phyloP scores from a whole-genome alignment of 1,140 invertebrate genomes.

The Battus philenor region DNA sequence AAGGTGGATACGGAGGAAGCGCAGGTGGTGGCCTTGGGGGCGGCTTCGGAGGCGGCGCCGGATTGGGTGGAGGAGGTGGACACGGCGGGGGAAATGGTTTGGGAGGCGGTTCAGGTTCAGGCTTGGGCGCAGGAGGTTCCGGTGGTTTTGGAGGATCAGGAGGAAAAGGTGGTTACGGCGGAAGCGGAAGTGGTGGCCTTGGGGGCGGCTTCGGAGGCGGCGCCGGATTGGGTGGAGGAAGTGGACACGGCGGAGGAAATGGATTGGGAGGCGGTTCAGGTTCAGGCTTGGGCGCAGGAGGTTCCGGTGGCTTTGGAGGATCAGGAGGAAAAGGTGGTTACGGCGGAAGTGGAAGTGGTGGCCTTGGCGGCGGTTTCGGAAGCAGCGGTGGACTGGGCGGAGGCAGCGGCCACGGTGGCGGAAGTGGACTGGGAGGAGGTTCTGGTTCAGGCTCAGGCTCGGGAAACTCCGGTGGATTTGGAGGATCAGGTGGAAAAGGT shows the following conservation, averaged over 20 bases:
- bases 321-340: constrained; percentile 13
- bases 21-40: too few relatives aligned
- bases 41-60: constrained; percentile 11
- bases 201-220: constrained; percentile 6
- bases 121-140: constrained; percentile 6
- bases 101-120: constrained; percentile 1
- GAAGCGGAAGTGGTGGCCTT: constrained; percentile 18
- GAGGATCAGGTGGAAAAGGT: constrained; percentile 17
- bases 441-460: neutral
- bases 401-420: neutral
- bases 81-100: constrained; percentile 1
- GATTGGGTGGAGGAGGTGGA: constrained; percentile 7
- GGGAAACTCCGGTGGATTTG: constrained; percentile 5
- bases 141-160: constrained; percentile 6
- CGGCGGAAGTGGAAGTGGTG: constrained; percentile 19
- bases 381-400: neutral
- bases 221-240: neutral
- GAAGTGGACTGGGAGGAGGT: neutral
- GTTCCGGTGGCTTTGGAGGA: constrained; percentile 15
- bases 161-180: constrained; percentile 17
- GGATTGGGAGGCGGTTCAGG: constrained; percentile 19
- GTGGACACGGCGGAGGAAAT: constrained; percentile 16
- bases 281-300: constrained; percentile 14
- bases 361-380: constrained; percentile 12
- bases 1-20: neutral